phyloP scores from a whole-genome alignment of 2,888 invertebrate genomes.

The Agriotes lineatus region DNA sequence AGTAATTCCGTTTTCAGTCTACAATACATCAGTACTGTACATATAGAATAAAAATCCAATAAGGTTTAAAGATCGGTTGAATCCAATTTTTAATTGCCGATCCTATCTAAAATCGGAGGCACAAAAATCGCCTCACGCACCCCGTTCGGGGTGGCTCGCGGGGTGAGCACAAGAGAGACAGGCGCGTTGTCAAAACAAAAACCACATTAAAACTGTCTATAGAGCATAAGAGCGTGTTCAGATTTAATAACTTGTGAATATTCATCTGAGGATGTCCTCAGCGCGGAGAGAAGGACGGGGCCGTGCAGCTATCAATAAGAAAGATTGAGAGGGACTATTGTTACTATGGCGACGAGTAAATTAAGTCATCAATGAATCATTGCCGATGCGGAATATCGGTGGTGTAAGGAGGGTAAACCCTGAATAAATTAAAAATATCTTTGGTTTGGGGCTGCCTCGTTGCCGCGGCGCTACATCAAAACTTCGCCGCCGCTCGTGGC shows the following conservation, averaged over 20 bases:
- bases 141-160: not conserved
- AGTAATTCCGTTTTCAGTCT: no score
- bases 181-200: slow-evolving; percentile 38
- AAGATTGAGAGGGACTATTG: slow-evolving; percentile 48
- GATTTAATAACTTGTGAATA: slow-evolving; percentile 68
- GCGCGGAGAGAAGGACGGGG: slow-evolving; percentile 47
- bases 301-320: slow-evolving; percentile 43
- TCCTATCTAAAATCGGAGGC: no score
- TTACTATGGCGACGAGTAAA: slow-evolving; percentile 53
- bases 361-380: slow-evolving; percentile 57
- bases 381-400: slow-evolving; percentile 54
- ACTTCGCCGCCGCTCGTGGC: not conserved
- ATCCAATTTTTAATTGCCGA: no score
- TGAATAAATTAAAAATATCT: slow-evolving; percentile 54
- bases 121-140: no score
- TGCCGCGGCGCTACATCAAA: not conserved
- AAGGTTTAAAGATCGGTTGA: no score
- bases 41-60: no score
- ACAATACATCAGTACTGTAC: no score
- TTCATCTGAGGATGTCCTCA: slow-evolving; percentile 62
- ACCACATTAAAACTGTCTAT: slow-evolving; percentile 43
- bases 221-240: slow-evolving; percentile 63
- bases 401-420: slow-evolving; percentile 52
- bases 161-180: not conserved
- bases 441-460: slow-evolving; percentile 13